Evolutionary conservation across 1,140 invertebrate species (phyloP), one percentile per base, ranked within the genome.

Genomic region (Pygmarrhopalites habei): DNA sequence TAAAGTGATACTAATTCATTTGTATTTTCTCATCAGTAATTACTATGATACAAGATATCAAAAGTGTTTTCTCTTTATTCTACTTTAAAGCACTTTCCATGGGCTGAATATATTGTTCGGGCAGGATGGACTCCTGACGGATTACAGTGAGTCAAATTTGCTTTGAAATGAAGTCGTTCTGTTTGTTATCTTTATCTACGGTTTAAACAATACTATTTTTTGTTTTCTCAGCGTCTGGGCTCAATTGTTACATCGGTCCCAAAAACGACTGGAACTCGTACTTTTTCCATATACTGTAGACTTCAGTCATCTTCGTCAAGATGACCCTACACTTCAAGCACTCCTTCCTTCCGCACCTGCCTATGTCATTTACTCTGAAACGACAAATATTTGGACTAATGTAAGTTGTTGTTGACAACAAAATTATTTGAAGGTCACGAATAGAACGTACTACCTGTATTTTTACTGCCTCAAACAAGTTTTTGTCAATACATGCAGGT

Each of bases 61-160:
- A n/a, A n/a, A n/a, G n/a, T n/a, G n/a, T n/a, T n/a, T n/a, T n/a
- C n/a, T n/a, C n/a, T n/a, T n/a, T n/a, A n/a, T n/a, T n/a, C n/a
- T n/a, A n/a, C n/a, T n/a, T n/a, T n/a, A n/a, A n/a, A n/a, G 14
- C 81, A 90, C 58, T 95, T 94, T 74, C 87, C 90, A 0, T 92
- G 89, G 87, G 85, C 88, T 77, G 95, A 98, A 73, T 98, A 98
- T 76, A 80, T 98, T 66, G 88, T 95, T 1, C 81, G 94, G 69
- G 88, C 88, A 32, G 94, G 93, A 0, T 98, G 94, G 94, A 91
- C 88, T 0, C 87, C 90, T 1, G 86, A 92, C 75, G 86, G 87
- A 35, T 82, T 87, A 74, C 86, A 84, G 92, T 95, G 79, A 84
- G 86, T 82, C 19, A 1, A 23, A 51, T 14, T 28, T 52, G 19